Evolutionary conservation across 2,797 vertebrate species (phyloP).

Genomic region (Spinus pinus): DNA sequence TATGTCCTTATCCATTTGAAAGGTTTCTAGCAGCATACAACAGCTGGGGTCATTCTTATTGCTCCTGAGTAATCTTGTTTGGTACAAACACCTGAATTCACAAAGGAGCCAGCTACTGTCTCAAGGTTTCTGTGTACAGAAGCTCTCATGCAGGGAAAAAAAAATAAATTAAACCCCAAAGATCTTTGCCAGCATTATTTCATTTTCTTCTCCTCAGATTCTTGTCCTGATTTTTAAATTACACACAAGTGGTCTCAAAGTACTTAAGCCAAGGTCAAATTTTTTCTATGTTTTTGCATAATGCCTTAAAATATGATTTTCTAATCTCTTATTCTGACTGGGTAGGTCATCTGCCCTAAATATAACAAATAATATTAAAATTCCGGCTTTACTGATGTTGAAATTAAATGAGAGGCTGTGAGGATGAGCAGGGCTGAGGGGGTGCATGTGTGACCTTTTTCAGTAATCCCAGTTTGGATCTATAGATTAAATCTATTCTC

Average conservation of each 20-base stretch:
- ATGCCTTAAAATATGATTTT: neutral
- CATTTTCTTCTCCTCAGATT: neutral
- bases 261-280: neutral
- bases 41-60: neutral
- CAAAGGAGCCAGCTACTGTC: neutral
- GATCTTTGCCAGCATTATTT: neutral
- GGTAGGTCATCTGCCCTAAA: neutral
- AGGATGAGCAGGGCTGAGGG: neutral
- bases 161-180: neutral
- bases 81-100: neutral
- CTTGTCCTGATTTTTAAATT: neutral
- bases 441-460: neutral
- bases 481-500: neutral
- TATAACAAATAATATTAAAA: conserved; percentile 27
- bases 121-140: neutral
- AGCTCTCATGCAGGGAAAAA: neutral
- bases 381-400: neutral
- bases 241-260: neutral
- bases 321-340: conserved; percentile 7
- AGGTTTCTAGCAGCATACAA: neutral
- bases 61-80: neutral
- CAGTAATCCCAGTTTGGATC: neutral
- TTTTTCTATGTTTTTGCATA: conserved; percentile 13
- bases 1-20: neutral
- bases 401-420: neutral